Evolutionary conservation across 2,113 vertebrate genomes (phyloP).

Genomic region (Prietella phreatophila): DNA sequence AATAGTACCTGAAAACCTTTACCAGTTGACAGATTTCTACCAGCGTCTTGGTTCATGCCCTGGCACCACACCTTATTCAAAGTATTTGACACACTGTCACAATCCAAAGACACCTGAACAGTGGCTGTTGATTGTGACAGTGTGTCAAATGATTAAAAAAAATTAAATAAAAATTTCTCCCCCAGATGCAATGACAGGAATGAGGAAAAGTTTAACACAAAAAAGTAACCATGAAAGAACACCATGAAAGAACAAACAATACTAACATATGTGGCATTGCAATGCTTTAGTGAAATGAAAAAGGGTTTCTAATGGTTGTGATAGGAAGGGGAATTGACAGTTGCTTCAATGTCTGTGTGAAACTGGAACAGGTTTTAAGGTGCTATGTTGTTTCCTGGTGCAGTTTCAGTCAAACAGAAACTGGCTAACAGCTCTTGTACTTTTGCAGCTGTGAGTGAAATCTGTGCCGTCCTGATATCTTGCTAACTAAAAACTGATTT

Average conservation of each 20-base stretch:
- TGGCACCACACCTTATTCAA: background rate
- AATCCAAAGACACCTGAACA: background rate
- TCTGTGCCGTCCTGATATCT: background rate
- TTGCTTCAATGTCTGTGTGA: background rate
- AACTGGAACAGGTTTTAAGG: background rate
- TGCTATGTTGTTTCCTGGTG: background rate
- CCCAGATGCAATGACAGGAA: background rate
- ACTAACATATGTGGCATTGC: background rate
- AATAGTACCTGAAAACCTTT: background rate
- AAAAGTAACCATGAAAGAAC: no score
- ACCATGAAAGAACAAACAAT: background rate
- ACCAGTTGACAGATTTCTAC: background rate
- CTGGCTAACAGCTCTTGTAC: background rate
- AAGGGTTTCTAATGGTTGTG: background rate
- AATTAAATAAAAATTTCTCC: no score
- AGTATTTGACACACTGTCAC: background rate
- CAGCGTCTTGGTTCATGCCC: background rate
- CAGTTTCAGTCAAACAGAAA: conserved; percentile 10
- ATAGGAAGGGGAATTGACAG: background rate
- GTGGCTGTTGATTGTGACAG: background rate
- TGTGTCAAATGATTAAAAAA: no score
- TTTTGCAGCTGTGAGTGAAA: background rate
- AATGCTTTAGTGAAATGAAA: background rate
- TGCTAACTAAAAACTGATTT: background rate
- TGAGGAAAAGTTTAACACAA: background rate